A percentile compares a stretch with the other conserved stretches of the same genome.
phyloP scores from a whole-genome alignment of 2,797 vertebrate species.

The Helostoma temminkii region DNA sequence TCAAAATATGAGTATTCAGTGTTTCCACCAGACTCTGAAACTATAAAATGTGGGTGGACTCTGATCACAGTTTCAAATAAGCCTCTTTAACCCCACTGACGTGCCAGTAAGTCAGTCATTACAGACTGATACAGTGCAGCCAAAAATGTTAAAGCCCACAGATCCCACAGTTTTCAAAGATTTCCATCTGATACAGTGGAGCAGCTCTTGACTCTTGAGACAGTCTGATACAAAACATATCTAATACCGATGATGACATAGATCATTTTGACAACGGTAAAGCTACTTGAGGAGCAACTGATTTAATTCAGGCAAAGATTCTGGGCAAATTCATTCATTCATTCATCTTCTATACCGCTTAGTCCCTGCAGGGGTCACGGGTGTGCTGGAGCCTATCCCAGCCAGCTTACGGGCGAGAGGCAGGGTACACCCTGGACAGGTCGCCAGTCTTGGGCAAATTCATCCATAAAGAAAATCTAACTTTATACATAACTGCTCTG shows the following conservation, averaged over 20 bases:
- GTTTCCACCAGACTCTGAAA: constrained; percentile 5
- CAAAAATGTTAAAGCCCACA: constrained; percentile 12
- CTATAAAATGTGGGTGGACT: neutral
- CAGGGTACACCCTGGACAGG: too few relatives aligned
- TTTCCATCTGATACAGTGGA: constrained; percentile 1
- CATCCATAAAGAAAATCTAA: constrained; percentile 5
- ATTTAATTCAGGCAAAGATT: neutral
- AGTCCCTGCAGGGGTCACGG: too few relatives aligned
- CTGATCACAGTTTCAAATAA: constrained; percentile 31
- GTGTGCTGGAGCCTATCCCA: too few relatives aligned
- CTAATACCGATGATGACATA: neutral
- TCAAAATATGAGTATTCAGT: neutral
- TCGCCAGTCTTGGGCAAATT: too few relatives aligned
- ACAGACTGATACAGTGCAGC: neutral
- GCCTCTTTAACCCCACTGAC: neutral
- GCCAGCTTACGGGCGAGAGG: too few relatives aligned
- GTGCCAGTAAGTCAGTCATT: constrained; percentile 3
- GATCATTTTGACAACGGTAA: constrained; percentile 1
- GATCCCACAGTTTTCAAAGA: constrained; percentile 4
- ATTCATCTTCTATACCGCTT: too few relatives aligned
- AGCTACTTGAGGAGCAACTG: neutral
- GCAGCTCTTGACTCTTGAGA: neutral
- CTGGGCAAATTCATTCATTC: neutral
- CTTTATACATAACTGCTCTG: neutral
- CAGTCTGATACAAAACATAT: constrained; percentile 1